These are phyloP conservation scores for Branchipolynoe longqiensis DNA, from an alignment of 2,888 invertebrate genomes.

Conservation along the genomic window DNA sequence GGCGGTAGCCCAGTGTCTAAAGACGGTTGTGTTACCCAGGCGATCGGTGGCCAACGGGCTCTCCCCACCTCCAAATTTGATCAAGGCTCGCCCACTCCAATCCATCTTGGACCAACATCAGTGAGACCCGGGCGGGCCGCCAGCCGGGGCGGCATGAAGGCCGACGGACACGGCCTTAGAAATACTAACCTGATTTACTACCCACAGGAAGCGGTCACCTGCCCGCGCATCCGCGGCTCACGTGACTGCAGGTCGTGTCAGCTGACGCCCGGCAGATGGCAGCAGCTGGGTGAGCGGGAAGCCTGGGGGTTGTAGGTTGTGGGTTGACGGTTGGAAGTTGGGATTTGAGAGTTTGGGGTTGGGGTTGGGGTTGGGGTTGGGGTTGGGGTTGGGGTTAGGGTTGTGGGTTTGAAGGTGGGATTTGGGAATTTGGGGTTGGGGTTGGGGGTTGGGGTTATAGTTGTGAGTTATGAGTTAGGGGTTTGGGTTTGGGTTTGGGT, in stretches of 20 bases:
- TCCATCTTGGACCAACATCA: conserved; percentile 8
- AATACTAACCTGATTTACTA: conserved; percentile 33
- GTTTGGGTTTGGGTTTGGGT: too few species aligned
- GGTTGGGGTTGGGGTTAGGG: too few species aligned
- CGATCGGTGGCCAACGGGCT: conserved; percentile 15
- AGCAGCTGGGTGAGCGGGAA: too few species aligned
- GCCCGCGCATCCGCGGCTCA: background rate
- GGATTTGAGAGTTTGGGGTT: too few species aligned
- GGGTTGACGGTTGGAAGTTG: too few species aligned
- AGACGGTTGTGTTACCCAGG: conserved; percentile 4
- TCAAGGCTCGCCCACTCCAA: conserved; percentile 26
- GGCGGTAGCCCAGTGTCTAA: background rate
- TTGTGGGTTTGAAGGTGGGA: too few species aligned
- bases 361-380: too few species aligned
- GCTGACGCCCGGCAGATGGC: too few species aligned
- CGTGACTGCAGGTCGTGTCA: background rate
- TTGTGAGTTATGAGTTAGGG: too few species aligned
- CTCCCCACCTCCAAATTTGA: conserved; percentile 39
- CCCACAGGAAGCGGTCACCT: conserved; percentile 29
- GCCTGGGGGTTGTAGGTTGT: too few species aligned
- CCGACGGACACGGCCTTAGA: background rate
- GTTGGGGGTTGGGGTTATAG: too few species aligned
- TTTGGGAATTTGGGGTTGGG: too few species aligned
- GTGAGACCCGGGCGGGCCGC: background rate
- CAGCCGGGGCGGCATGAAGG: background rate